A percentile compares a stretch with the other conserved stretches of the same genome.
Evolutionary conservation across 2,797 vertebrate genomes (phyloP).

Genomic region (Sebastes goodei): DNA sequence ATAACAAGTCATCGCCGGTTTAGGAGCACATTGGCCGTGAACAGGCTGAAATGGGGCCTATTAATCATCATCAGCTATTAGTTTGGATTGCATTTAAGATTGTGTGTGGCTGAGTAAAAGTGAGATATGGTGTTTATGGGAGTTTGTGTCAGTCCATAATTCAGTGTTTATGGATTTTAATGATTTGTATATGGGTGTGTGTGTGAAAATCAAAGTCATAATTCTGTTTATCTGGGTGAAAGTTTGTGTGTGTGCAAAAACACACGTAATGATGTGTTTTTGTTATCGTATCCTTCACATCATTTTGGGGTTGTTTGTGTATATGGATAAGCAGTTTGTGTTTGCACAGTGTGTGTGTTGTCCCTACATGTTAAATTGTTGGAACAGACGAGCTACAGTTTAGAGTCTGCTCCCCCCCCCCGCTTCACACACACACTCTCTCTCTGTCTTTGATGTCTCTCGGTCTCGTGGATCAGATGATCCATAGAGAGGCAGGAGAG

Average conservation of each 20-base stretch:
- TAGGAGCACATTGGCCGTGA: constrained; percentile 75
- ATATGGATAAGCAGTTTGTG: not conserved
- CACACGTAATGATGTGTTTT: not conserved
- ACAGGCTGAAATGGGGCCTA: constrained; percentile 53
- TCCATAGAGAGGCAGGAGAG: constrained; percentile 32
- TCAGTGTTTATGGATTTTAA: not conserved
- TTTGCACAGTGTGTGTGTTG: not conserved
- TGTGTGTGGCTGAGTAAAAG: constrained; percentile 9
- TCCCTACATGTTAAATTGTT: constrained; percentile 10
- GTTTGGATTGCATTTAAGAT: constrained; percentile 45
- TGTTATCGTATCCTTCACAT: not conserved
- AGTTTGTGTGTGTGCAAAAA: not conserved
- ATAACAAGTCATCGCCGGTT: constrained; percentile 56
- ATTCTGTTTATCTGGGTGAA: not conserved
- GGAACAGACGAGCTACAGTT: constrained; percentile 10
- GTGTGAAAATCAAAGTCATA: not conserved
- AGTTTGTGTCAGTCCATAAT: constrained; percentile 19
- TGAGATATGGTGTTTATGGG: not conserved
- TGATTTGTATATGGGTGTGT: not conserved
- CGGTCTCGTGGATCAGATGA: constrained; percentile 24
- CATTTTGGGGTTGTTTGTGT: constrained; percentile 22
- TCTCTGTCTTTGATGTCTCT: constrained; percentile 36
- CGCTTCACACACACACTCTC: not conserved
- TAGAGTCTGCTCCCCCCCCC: not conserved
- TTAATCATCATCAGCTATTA: constrained; percentile 49